Base-by-base conservation (phyloP, 2,888 invertebrate species). In the Cantharis flavilabris region DNA sequence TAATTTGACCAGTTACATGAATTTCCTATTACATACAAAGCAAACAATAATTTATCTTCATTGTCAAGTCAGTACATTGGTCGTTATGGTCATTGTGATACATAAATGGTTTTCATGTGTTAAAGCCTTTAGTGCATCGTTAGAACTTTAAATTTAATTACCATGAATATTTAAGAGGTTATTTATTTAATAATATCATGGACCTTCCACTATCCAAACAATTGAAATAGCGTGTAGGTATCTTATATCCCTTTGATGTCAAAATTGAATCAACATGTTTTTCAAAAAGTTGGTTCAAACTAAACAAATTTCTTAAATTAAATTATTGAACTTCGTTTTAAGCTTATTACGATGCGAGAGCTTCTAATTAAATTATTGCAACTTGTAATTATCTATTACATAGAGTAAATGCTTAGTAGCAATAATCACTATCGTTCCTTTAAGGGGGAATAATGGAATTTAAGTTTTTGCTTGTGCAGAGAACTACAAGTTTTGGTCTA, bases 111-210 rank as follows among this genome's bases (percentile, higher is more conserved):
- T 74, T 49, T 69, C 76, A 76, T 73, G 62, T 76, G 73, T 76
- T 76, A 76, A 73, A 71, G 67, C 67, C 67, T 69, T 73, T 71
- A 63, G 71, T 69, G 74, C 69, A 77, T 74, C 63, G 77, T 71
- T 74, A 70, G 69, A 63, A 74, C 74, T 64, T 77, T 70, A 75
- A 77, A 71, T 77, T 77, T 74, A 77, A 77, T 77, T 77, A 77
- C 75, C 71, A 64, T 71, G 72, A 77, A 75, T 75, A 77, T 70
- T 69, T 65, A 76, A 62, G 64, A 20, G 70, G 33, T 49, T 73
- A 76, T 76, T 76, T 70, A 76, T 72, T 69, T 72, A 69, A 71
- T 75, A 64, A 67, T 26, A 26, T 26, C 65, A 7, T 26, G 49
- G n/a, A 49, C 49, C 49, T 49, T 49, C 49, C 49, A n/a, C n/a